Evolutionary conservation across 2,888 invertebrate species (phyloP), one percentile per base, ranked within the genome.

Genomic region (Hydrotaea cyrtoneurina): DNA sequence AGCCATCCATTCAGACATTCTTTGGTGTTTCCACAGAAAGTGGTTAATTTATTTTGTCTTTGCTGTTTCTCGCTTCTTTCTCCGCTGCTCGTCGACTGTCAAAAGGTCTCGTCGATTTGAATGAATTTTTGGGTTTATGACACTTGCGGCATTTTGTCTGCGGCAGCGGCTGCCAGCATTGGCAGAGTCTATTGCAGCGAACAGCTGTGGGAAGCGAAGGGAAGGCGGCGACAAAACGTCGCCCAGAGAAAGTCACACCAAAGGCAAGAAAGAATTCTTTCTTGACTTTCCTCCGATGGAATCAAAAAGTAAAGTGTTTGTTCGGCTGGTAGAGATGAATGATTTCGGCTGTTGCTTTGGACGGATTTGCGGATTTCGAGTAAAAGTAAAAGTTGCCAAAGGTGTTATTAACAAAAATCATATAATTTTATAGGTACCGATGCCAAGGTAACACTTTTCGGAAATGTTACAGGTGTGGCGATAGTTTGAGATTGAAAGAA

Each of bases 361-460:
- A 75, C 59, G 11, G 43, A 62, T 76, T 36, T 39, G 13, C n/a
- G n/a, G n/a, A n/a, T n/a, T n/a, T n/a, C n/a, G n/a, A 53, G 50
- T 43, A 64, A 76, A 79, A 83, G 82, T 79, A 83, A 79, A 83
- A 83, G 78, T 78, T 79, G 39, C 31, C 46, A 66, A n/a, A 43
- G 23, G 21, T 73, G 76, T 75, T 76, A 76, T 83, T 76, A 72
- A 72, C 53, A 46, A 69, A n/a, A 74, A 21, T 23, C 71, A 74
- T 31, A 50, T 57, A 77, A 82, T 62, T 78, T 73, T 69, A 46
- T 69, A 19, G 46, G 21, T 26, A 59, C 39, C 3, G 15, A 69
- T 46, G 21, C 17, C 39, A 19, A 66, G 39, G 66, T 66, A 66
- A 66, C 21, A 43, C 19, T 39, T 66, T 66, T 69, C 23, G 39